A percentile compares a stretch with the other conserved stretches of the same genome.
These are phyloP conservation scores for Scolopax bukidnonensis DNA, from an alignment of 2,797 vertebrate genomes.

Conservation along the genomic window DNA sequence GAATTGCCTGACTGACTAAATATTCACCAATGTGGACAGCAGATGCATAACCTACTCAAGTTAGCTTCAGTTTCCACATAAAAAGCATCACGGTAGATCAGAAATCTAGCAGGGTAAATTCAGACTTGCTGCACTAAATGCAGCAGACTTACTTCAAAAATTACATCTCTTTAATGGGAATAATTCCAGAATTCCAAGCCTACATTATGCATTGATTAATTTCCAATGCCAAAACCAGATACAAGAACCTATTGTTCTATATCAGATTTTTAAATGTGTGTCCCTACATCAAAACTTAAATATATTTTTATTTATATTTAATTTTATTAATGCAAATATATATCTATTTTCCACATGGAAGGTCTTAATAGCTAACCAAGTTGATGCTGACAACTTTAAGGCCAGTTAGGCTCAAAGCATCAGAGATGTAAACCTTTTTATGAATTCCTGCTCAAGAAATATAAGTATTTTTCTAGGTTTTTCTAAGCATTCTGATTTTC, in stretches of 20 bases:
- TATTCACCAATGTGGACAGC: not conserved
- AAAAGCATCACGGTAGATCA: not conserved
- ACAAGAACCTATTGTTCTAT: not conserved
- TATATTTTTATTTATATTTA: not conserved
- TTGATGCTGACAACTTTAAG: not conserved
- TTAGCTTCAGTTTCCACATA: not conserved
- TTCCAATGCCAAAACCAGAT: not conserved
- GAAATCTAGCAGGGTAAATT: not conserved
- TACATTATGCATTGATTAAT: not conserved
- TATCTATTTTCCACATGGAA: not conserved
- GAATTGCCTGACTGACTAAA: not conserved
- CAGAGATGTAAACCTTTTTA: not conserved
- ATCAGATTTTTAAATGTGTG: not conserved
- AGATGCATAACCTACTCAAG: not conserved
- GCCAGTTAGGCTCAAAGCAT: not conserved
- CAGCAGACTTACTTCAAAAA: not conserved
- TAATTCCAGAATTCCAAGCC: not conserved
- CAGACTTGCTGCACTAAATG: not conserved
- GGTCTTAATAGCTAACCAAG: not conserved
- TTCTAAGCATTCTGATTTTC: not conserved
- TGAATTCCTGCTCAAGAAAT: not conserved
- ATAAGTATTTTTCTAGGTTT: not conserved
- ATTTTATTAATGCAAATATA: not conserved
- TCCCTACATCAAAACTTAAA: not conserved
- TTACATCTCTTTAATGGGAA: not conserved